phyloP scores from a whole-genome alignment of 2,888 invertebrate genomes.

The Calameuta filiformis region DNA sequence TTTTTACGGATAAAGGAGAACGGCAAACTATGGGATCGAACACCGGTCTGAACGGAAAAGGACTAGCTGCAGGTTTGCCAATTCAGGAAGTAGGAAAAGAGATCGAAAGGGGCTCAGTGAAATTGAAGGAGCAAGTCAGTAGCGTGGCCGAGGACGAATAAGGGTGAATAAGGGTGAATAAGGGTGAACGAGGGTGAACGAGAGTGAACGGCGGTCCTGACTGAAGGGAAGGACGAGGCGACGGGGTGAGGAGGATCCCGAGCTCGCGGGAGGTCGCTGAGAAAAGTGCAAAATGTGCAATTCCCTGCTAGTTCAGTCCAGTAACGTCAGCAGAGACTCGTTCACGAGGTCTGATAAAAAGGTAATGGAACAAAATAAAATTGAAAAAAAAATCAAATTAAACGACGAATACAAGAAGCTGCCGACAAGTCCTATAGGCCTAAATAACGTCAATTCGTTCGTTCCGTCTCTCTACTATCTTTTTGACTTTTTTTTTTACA shows the following conservation, averaged over 20 bases:
- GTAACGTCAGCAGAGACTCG: slow-evolving; percentile 9
- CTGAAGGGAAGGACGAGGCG: background rate
- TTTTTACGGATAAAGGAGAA: too few species aligned
- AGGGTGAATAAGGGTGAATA: slow-evolving; percentile 11
- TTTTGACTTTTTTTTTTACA: too few species aligned
- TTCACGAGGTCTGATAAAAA: background rate
- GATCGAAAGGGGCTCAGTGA: too few species aligned
- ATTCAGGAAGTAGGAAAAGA: too few species aligned
- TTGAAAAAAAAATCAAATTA: background rate
- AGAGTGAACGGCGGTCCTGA: slow-evolving; percentile 2
- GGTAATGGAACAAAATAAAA: background rate
- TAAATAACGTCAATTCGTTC: too few species aligned
- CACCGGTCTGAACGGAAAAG: too few species aligned
- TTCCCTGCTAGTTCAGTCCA: slow-evolving; percentile 19
- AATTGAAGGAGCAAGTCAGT: too few species aligned
- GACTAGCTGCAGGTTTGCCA: too few species aligned
- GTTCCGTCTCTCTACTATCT: too few species aligned
- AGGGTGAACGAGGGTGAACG: slow-evolving; percentile 7
- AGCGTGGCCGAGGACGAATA: slow-evolving; percentile 4
- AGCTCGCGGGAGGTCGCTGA: slow-evolving; percentile 14
- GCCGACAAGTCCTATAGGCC: too few species aligned
- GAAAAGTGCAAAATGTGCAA: slow-evolving; percentile 63
- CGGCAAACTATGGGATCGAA: too few species aligned
- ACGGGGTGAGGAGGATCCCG: background rate
- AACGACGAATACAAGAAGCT: too few species aligned